Evolutionary conservation across 2,888 invertebrate species (phyloP).

Genomic region (Dryococelus australis): DNA sequence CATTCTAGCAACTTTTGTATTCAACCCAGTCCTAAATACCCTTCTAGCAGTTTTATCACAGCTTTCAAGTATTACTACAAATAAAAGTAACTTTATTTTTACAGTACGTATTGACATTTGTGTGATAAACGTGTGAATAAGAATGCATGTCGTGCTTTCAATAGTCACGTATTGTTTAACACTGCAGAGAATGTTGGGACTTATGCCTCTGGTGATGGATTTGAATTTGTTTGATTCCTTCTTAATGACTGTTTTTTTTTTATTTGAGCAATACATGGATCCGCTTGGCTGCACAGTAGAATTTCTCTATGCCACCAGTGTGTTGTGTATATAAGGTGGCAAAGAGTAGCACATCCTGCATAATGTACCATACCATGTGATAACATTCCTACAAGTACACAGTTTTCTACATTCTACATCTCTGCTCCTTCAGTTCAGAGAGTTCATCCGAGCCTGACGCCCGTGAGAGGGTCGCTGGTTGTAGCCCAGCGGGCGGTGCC

Average conservation of each 20-base stretch:
- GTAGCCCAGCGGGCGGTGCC: too few relatives aligned
- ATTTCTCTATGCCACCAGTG: background rate
- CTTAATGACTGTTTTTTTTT: slow-evolving; percentile 45
- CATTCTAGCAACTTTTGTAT: slow-evolving; percentile 61
- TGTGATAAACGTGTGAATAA: slow-evolving; percentile 16
- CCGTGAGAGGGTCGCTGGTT: background rate
- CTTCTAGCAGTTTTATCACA: slow-evolving; percentile 54
- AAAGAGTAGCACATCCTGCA: background rate
- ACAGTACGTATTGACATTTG: slow-evolving; percentile 47
- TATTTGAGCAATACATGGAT: slow-evolving; percentile 43
- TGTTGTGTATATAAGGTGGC: background rate
- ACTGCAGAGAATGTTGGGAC: slow-evolving; percentile 47
- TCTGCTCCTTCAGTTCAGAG: background rate
- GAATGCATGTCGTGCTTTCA: slow-evolving; percentile 49
- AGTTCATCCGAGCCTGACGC: background rate
- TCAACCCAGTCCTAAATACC: slow-evolving; percentile 58
- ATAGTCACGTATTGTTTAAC: slow-evolving; percentile 47
- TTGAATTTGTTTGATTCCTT: slow-evolving; percentile 48
- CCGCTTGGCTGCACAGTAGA: slow-evolving; percentile 47
- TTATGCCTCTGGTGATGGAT: slow-evolving; percentile 48
- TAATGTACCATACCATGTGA: background rate
- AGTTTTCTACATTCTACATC: background rate
- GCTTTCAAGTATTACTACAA: slow-evolving; percentile 39
- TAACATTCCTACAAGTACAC: background rate
- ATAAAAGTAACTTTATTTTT: slow-evolving; percentile 48